Conservation (phyloP, 2,888 invertebrate species). For the Lepas anatifera region DNA sequence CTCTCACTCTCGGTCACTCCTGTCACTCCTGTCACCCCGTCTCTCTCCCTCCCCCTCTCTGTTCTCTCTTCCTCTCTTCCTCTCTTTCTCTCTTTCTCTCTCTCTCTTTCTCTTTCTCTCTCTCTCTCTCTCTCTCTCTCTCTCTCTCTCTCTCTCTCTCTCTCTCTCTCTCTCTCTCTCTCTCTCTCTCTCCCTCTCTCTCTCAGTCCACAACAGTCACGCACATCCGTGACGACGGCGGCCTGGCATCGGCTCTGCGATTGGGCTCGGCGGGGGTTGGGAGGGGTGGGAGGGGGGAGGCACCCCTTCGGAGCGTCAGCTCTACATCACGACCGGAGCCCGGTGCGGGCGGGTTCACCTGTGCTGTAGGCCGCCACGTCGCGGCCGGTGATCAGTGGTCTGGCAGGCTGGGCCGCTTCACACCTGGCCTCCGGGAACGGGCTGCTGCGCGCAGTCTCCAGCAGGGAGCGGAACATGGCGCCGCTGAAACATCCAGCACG, state of each 20-base stretch:
- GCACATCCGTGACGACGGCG: background rate
- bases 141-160: no score
- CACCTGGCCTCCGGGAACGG: background rate
- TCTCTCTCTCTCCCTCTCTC: background rate
- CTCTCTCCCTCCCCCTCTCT: no score
- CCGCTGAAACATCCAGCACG: no score
- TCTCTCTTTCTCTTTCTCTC: no score
- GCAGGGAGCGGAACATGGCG: background rate
- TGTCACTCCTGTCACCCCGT: no score
- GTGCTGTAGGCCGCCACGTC: constrained; percentile 10
- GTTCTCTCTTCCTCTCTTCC: no score
- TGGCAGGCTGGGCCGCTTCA: background rate
- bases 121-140: no score
- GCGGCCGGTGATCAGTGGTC: background rate
- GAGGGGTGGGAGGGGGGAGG: no score
- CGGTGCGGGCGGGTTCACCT: background rate
- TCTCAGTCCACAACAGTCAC: background rate
- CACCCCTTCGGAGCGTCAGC: no score
- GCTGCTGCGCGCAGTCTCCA: background rate
- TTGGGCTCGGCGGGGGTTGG: background rate
- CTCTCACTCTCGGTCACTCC: no score
- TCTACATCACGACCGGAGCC: background rate
- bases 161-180: no score
- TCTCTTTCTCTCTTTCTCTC: no score
- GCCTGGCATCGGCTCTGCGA: background rate